A percentile compares a stretch with the other conserved stretches of the same genome.
These are phyloP conservation scores for Buceros bicornis DNA, from an alignment of 2,797 vertebrate species.

Conservation along the genomic window DNA sequence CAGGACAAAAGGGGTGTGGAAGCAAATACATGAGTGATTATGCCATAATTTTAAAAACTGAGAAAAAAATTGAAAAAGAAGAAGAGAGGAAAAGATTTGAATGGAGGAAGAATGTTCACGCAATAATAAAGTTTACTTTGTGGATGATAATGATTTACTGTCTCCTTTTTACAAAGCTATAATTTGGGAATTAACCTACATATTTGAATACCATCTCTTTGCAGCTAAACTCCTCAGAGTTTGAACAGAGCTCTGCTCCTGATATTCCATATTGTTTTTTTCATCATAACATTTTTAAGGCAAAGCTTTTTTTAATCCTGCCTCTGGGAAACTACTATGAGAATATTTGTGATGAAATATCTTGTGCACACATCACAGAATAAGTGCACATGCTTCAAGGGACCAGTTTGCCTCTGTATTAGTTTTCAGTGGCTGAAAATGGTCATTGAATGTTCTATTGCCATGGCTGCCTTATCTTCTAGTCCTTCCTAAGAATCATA, in stretches of 20 bases:
- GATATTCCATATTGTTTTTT: neutral
- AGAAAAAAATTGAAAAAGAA: neutral
- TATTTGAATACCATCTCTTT: neutral
- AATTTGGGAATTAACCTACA: neutral
- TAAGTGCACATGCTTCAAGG: constrained; percentile 38
- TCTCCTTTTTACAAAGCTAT: neutral
- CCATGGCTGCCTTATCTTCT: constrained; percentile 57
- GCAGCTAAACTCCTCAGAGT: neutral
- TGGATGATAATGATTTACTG: neutral
- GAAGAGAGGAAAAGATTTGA: neutral
- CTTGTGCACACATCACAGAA: constrained; percentile 17
- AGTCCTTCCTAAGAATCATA: constrained; percentile 69
- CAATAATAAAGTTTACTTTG: neutral
- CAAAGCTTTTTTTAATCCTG: constrained; percentile 35
- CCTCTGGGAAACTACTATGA: neutral
- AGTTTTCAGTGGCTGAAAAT: constrained; percentile 49
- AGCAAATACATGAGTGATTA: neutral
- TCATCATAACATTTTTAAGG: neutral
- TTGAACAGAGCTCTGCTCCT: neutral
- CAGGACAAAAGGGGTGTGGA: neutral
- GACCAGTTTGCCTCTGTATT: constrained; percentile 49
- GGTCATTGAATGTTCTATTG: constrained; percentile 51
- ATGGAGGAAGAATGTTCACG: neutral
- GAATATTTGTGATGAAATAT: constrained; percentile 30
- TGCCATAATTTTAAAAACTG: neutral